These are phyloP conservation scores for Coregonus suidteri DNA, from an alignment of 2,797 vertebrate species.

Conservation along the genomic window DNA sequence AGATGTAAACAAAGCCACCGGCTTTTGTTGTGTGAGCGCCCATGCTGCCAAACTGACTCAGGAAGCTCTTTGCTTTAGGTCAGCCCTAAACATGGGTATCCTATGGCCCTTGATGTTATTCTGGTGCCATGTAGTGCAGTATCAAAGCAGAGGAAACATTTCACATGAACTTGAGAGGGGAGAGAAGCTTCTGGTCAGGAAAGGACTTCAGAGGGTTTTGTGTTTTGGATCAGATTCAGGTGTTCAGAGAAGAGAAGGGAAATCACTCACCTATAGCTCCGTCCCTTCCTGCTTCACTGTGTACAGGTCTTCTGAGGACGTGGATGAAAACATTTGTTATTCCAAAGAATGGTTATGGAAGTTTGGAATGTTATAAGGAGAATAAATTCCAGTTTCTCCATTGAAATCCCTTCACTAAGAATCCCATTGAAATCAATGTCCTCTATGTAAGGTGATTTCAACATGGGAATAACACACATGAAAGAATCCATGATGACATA, in stretches of 20 bases:
- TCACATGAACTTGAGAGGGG: slow-evolving; percentile 51
- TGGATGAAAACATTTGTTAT: slow-evolving; percentile 41
- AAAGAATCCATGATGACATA: background rate
- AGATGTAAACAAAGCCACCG: slow-evolving; percentile 81
- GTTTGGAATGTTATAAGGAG: too few relatives aligned
- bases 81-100: slow-evolving; percentile 70
- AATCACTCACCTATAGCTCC: slow-evolving; percentile 56
- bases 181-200: slow-evolving; percentile 56
- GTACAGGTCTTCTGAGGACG: slow-evolving; percentile 36
- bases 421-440: slow-evolving; percentile 1
- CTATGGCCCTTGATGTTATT: slow-evolving; percentile 71
- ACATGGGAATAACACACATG: background rate
- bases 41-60: slow-evolving; percentile 58
- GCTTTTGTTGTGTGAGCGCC: slow-evolving; percentile 75
- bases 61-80: slow-evolving; percentile 74
- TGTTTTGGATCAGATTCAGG: slow-evolving; percentile 55
- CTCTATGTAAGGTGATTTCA: background rate
- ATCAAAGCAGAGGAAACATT: slow-evolving; percentile 79
- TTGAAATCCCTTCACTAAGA: slow-evolving; percentile 7
- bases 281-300: slow-evolving; percentile 51
- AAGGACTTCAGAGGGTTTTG: slow-evolving; percentile 67
- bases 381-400: background rate
- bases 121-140: slow-evolving; percentile 50
- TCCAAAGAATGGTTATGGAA: slow-evolving; percentile 4
- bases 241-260: slow-evolving; percentile 42